Evolutionary conservation across 2,113 vertebrate genomes (phyloP).

Genomic region (Saguinus midas): DNA sequence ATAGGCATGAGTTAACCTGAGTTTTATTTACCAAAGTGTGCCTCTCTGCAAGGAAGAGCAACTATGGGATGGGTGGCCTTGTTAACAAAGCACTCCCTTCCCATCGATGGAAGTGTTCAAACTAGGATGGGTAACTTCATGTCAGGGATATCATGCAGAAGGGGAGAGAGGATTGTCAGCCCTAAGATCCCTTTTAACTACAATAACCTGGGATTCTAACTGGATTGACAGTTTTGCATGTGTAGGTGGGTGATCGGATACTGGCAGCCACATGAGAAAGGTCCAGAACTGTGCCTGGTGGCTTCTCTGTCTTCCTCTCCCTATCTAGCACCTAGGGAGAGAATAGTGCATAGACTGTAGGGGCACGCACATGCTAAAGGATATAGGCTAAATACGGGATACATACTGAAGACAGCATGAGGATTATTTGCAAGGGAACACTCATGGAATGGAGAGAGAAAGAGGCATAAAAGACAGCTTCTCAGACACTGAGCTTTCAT

Average conservation of each 20-base stretch:
- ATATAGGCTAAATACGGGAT: not conserved
- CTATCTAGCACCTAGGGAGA: not conserved
- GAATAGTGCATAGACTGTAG: not conserved
- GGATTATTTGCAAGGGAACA: not conserved
- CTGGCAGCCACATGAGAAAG: not conserved
- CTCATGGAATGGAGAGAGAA: not conserved
- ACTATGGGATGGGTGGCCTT: not conserved
- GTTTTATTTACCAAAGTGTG: accelerated
- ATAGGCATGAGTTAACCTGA: not conserved
- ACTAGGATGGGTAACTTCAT: not conserved
- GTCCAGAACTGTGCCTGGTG: not conserved
- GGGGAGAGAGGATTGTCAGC: not conserved
- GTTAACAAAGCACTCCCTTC: not conserved
- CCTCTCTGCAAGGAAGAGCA: not conserved
- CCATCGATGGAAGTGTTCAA: not conserved
- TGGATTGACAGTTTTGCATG: not conserved
- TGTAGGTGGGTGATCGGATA: not conserved
- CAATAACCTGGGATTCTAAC: not conserved
- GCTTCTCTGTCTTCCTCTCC: not conserved
- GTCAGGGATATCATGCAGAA: not conserved
- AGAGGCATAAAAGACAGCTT: not conserved
- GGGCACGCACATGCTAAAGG: not conserved
- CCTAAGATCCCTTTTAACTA: not conserved
- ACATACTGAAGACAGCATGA: not conserved
- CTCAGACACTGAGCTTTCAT: not conserved